Evolutionary conservation across 2,797 vertebrate species (phyloP).

Genomic region (Xerus rutilus): DNA sequence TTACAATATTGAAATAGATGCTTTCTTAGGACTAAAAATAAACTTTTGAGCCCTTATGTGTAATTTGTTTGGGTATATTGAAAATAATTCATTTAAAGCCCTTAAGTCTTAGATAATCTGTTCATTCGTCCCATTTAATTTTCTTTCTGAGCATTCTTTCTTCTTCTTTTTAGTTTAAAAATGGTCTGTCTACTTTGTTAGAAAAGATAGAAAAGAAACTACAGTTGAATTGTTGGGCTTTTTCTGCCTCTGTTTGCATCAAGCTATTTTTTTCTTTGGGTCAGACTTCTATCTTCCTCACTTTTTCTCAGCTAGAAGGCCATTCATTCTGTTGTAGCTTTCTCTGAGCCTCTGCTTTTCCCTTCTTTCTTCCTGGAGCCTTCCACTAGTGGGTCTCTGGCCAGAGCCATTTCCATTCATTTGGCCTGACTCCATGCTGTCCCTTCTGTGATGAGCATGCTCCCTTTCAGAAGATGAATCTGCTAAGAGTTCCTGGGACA

Average conservation of each 20-base stretch:
- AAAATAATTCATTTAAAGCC: constrained; percentile 19
- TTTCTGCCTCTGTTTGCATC: constrained; percentile 18
- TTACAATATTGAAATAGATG: not conserved
- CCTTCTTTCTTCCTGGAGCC: not conserved
- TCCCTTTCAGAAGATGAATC: not conserved
- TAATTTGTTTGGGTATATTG: not conserved
- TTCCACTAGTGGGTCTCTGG: not conserved
- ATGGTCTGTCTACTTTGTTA: not conserved
- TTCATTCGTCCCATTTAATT: not conserved
- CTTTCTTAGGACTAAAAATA: constrained; percentile 2
- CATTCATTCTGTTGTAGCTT: constrained; percentile 17
- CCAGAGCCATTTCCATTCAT: not conserved
- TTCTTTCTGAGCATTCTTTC: constrained; percentile 5
- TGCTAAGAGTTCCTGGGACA: not conserved
- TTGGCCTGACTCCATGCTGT: not conserved
- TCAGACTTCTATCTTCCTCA: not conserved
- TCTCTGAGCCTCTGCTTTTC: not conserved
- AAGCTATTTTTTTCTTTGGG: not conserved
- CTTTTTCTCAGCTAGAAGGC: not conserved
- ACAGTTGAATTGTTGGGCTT: not conserved
- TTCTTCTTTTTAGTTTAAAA: not conserved
- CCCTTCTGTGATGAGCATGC: not conserved
- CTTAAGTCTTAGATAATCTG: not conserved
- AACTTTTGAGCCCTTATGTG: not conserved
- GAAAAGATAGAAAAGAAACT: constrained; percentile 18